These are phyloP conservation scores for Volucella zonaria DNA, from an alignment of 2,888 invertebrate genomes.

Conservation along the genomic window DNA sequence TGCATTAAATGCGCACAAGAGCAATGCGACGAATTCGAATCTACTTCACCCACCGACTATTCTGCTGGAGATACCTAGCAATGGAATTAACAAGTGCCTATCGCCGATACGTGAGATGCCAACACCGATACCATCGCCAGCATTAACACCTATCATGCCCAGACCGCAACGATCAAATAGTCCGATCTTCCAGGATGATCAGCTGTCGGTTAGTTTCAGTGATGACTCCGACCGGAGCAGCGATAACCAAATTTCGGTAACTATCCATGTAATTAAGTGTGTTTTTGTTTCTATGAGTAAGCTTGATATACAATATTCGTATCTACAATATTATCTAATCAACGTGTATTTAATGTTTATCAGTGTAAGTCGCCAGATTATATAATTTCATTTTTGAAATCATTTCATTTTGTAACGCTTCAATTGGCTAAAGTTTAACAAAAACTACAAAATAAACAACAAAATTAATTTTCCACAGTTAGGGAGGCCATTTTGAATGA, in stretches of 20 bases:
- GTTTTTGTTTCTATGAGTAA: conserved; percentile 35
- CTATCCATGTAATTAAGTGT: conserved; percentile 58
- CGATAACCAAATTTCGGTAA: conserved; percentile 77
- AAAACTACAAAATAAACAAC: conserved; percentile 6
- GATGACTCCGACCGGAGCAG: conserved; percentile 82
- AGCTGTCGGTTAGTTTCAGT: conserved; percentile 80
- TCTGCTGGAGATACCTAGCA: conserved; percentile 89
- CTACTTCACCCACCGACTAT: conserved; percentile 89
- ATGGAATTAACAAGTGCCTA: conserved; percentile 88
- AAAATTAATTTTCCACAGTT: not conserved
- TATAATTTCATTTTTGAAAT: conserved; percentile 10
- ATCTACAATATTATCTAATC: not conserved
- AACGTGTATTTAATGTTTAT: not conserved
- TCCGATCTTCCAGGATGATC: conserved; percentile 78
- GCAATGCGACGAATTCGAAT: conserved; percentile 83
- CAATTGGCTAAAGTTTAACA: conserved; percentile 50
- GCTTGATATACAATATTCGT: conserved; percentile 58
- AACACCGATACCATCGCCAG: conserved; percentile 88
- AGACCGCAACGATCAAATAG: conserved; percentile 79
- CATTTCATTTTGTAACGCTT: conserved; percentile 38
- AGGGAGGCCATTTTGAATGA: conserved; percentile 4
- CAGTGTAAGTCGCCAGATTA: conserved; percentile 56
- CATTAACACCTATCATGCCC: conserved; percentile 87
- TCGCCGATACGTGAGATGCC: conserved; percentile 91
- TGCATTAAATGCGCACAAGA: conserved; percentile 87